These are phyloP conservation scores for Dasypolia templi DNA, from an alignment of 2,888 invertebrate genomes.

Conservation along the genomic window DNA sequence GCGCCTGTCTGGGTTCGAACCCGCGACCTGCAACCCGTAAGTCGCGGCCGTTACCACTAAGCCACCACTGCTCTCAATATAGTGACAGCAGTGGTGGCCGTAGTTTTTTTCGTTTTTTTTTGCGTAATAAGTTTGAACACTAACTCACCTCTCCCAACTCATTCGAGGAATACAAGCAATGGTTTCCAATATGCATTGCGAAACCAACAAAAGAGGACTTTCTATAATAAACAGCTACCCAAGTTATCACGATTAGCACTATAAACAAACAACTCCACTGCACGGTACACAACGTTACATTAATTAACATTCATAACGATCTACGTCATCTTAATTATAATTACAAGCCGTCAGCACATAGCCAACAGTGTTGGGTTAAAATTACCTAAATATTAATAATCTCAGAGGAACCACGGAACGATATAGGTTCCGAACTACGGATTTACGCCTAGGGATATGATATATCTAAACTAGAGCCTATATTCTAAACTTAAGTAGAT, in stretches of 20 bases:
- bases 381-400: conserved; percentile 30
- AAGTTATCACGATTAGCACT: not conserved
- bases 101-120: too few species aligned
- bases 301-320: conserved; percentile 30
- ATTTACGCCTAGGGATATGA: too few species aligned
- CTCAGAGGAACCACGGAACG: conserved; percentile 6
- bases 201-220: not conserved
- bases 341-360: conserved; percentile 36
- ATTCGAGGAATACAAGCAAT: not conserved
- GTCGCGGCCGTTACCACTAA: too few species aligned
- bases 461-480: not conserved
- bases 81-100: too few species aligned
- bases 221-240: not conserved
- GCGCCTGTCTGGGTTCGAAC: too few species aligned
- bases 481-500: too few species aligned
- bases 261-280: not conserved
- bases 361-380: conserved; percentile 15
- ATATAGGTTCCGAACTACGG: not conserved
- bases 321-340: conserved; percentile 44
- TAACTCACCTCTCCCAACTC: not conserved
- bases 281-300: conserved; percentile 10
- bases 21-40: too few species aligned
- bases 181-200: too few species aligned
- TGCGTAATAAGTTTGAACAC: not conserved
- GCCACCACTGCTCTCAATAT: too few species aligned